These are phyloP conservation scores for Rutpela maculata DNA, from an alignment of 2,888 invertebrate species.

Conservation along the genomic window DNA sequence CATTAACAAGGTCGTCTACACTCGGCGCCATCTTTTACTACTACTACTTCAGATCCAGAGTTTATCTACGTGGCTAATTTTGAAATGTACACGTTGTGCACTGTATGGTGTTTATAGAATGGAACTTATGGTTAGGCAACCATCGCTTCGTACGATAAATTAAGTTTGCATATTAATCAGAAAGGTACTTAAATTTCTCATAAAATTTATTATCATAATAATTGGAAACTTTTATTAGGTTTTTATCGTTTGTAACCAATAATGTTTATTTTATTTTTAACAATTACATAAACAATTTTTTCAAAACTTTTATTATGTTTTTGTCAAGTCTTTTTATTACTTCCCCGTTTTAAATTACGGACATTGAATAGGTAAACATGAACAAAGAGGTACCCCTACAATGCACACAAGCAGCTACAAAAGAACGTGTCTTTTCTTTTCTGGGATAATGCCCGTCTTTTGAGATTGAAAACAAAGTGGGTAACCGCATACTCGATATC, in stretches of 20 bases:
- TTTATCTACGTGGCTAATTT: no score
- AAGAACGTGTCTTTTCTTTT: constrained; percentile 12
- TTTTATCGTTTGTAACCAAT: neutral
- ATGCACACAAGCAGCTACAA: neutral
- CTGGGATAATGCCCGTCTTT: neutral
- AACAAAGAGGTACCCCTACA: neutral
- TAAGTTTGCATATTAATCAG: neutral
- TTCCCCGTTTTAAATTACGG: neutral
- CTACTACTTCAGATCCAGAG: no score
- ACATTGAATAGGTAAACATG: neutral
- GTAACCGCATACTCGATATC: constrained; percentile 14
- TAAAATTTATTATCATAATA: neutral
- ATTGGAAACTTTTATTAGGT: neutral
- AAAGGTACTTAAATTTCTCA: no score
- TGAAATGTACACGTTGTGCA: no score
- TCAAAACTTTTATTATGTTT: neutral
- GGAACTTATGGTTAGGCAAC: neutral
- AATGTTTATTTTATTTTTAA: neutral
- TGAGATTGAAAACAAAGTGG: constrained; percentile 13
- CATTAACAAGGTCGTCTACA: no score
- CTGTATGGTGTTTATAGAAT: no score
- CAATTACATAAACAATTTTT: neutral
- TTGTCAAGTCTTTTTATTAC: neutral
- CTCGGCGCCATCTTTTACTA: no score
- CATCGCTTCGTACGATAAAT: neutral